phyloP scores from a whole-genome alignment of 2,888 invertebrate species.

The Eurois occulta region DNA sequence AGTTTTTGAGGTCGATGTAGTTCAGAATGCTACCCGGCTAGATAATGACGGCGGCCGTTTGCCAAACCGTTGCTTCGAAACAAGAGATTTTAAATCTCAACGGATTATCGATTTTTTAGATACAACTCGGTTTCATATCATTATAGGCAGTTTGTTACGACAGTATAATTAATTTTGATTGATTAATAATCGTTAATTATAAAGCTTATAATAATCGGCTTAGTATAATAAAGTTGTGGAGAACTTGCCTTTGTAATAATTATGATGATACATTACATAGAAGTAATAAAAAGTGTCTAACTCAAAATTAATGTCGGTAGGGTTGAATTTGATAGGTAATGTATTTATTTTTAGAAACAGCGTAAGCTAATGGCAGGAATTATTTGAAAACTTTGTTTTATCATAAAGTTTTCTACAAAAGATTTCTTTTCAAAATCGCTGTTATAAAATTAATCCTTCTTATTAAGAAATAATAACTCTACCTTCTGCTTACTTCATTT shows the following conservation, averaged over 20 bases:
- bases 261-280: conserved; percentile 40
- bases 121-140: conserved; percentile 58
- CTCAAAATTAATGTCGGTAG: conserved; percentile 6
- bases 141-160: conserved; percentile 66
- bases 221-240: conserved; percentile 54
- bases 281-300: conserved; percentile 23
- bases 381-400: background rate
- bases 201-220: conserved; percentile 61
- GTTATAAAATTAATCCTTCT: no score
- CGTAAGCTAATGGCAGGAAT: no score
- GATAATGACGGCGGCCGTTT: conserved; percentile 67
- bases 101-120: conserved; percentile 65
- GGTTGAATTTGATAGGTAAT: background rate
- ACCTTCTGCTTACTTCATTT: background rate
- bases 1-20: conserved; percentile 85
- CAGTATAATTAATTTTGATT: conserved; percentile 68
- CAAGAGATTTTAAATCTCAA: conserved; percentile 60
- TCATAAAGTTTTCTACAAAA: background rate
- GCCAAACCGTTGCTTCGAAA: conserved; percentile 49
- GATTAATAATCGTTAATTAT: conserved; percentile 68
- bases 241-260: conserved; percentile 57
- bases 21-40: conserved; percentile 70
- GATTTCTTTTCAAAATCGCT: background rate
- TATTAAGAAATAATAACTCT: background rate
- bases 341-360: conserved; percentile 5